Evolutionary conservation across 2,888 invertebrate species (phyloP).

Genomic region (Troides aeacus): DNA sequence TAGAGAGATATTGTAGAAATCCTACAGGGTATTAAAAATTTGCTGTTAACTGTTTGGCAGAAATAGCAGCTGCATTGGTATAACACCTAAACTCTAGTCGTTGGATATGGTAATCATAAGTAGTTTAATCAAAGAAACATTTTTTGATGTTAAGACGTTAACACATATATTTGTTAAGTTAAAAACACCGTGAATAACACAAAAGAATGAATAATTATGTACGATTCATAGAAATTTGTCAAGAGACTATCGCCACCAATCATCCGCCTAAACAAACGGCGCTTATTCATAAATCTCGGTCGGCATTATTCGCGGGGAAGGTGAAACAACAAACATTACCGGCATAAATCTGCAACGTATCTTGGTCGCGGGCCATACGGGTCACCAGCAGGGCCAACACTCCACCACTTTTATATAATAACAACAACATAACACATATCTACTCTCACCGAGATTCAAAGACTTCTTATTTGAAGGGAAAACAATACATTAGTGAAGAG

Average conservation of each 20-base stretch:
- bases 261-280: slow-evolving; percentile 63
- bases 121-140: too few species aligned
- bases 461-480: too few species aligned
- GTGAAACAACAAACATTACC: slow-evolving; percentile 79
- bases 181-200: slow-evolving; percentile 30
- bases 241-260: slow-evolving; percentile 62
- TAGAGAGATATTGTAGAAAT: too few species aligned
- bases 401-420: not conserved
- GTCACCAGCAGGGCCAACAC: slow-evolving; percentile 31
- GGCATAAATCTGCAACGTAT: slow-evolving; percentile 79
- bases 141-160: too few species aligned
- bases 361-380: slow-evolving; percentile 64
- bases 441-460: too few species aligned
- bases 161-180: slow-evolving; percentile 2
- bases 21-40: not conserved
- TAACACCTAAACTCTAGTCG: not conserved
- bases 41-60: not conserved
- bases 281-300: slow-evolving; percentile 75
- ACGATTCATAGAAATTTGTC: slow-evolving; percentile 39
- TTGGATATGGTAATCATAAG: too few species aligned
- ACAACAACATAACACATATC: too few species aligned
- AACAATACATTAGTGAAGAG: too few species aligned
- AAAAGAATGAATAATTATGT: slow-evolving; percentile 14
- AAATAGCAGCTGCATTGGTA: not conserved
- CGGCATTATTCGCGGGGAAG: slow-evolving; percentile 73